These are phyloP conservation scores for Ascidia mentula DNA, from an alignment of 23 tunicate species.

Conservation along the genomic window DNA sequence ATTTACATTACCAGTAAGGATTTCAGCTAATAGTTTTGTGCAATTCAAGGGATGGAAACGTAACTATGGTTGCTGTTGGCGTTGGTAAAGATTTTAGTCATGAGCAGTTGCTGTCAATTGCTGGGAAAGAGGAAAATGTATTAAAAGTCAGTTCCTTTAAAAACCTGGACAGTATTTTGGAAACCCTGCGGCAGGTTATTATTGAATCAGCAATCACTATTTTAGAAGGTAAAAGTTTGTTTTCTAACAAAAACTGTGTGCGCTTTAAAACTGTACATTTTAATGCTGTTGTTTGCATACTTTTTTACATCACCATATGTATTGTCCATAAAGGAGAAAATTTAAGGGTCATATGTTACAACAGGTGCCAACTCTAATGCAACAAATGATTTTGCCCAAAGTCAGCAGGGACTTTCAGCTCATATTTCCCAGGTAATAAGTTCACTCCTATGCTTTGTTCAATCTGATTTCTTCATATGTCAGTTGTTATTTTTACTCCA, in stretches of 20 bases:
- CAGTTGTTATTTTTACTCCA: no score
- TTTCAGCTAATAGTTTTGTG: no score
- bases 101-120: not conserved
- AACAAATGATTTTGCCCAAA: not conserved
- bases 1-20: no score
- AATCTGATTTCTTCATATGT: no score
- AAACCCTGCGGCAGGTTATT: not conserved
- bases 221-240: not conserved
- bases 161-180: not conserved
- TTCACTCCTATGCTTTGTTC: not conserved
- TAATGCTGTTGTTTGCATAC: not conserved
- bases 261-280: not conserved
- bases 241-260: not conserved
- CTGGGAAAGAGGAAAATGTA: not conserved
- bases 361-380: not conserved
- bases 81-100: not conserved
- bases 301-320: not conserved
- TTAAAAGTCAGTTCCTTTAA: not conserved
- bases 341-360: no score
- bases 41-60: not conserved
- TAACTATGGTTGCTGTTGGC: slow-evolving; percentile 1
- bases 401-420: not conserved
- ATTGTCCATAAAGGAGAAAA: not conserved
- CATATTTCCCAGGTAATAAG: not conserved
- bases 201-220: not conserved